phyloP scores from a whole-genome alignment of 2,113 vertebrate species.

The Caranx melampygus region DNA sequence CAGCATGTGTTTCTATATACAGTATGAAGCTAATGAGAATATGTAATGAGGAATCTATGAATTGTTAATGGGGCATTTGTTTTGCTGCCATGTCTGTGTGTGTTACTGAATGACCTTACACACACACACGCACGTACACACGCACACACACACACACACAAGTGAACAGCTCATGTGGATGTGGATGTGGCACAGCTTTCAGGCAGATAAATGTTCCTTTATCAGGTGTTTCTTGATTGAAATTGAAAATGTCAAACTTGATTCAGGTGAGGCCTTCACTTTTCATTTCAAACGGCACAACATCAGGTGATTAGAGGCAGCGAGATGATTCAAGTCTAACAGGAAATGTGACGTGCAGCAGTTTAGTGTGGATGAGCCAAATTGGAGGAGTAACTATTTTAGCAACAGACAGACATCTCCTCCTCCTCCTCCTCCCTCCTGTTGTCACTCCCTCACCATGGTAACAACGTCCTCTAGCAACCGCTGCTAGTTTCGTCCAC shows the following conservation, averaged over 20 bases:
- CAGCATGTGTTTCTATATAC: slow-evolving; percentile 13
- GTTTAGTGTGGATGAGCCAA: slow-evolving; percentile 23
- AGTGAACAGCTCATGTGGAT: slow-evolving; percentile 10
- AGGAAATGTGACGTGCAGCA: slow-evolving; percentile 25
- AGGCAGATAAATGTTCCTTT: slow-evolving; percentile 3
- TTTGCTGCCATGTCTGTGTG: slow-evolving; percentile 7
- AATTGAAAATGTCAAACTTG: slow-evolving; percentile 42
- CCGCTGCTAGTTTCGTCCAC: slow-evolving; percentile 5
- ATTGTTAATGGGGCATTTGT: slow-evolving; percentile 23
- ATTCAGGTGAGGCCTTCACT: slow-evolving; percentile 31
- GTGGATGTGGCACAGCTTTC: slow-evolving; percentile 39
- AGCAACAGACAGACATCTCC: background rate
- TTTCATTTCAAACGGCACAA: slow-evolving; percentile 36
- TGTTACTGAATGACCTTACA: slow-evolving; percentile 16
- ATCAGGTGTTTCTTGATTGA: slow-evolving; percentile 22
- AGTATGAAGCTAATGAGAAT: slow-evolving; percentile 18
- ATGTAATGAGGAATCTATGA: slow-evolving; percentile 37
- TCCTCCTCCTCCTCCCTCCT: slow-evolving; percentile 5
- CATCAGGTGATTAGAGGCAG: slow-evolving; percentile 18
- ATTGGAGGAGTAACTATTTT: slow-evolving; percentile 42
- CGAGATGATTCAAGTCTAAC: slow-evolving; percentile 35
- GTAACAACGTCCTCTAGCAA: slow-evolving; percentile 1
- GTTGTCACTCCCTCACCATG: slow-evolving; percentile 30
- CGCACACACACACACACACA: too few relatives aligned
- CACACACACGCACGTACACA: too few relatives aligned